These are phyloP conservation scores for Neopipo cinnamomea DNA, from an alignment of 2,113 vertebrate genomes.

Conservation along the genomic window DNA sequence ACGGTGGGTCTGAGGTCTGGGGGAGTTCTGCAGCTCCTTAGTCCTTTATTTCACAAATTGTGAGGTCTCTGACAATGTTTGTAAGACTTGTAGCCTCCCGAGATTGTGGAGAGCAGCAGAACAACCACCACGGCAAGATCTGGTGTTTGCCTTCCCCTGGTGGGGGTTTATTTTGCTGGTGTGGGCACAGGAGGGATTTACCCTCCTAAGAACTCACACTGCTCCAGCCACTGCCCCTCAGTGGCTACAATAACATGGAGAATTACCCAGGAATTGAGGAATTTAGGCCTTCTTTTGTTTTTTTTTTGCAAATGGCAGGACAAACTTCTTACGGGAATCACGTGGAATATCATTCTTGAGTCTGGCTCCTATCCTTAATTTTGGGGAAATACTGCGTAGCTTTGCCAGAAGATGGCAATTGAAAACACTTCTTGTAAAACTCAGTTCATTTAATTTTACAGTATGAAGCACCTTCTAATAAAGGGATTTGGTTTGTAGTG, in stretches of 20 bases:
- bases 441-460: neutral
- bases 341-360: neutral
- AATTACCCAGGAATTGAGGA: neutral
- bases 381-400: neutral
- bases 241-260: neutral
- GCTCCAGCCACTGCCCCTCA: neutral
- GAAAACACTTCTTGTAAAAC: neutral
- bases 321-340: neutral
- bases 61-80: neutral
- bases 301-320: neutral
- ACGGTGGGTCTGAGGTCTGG: neutral
- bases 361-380: neutral
- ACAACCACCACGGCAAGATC: neutral
- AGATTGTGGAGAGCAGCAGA: neutral
- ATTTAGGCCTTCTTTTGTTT: neutral
- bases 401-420: neutral
- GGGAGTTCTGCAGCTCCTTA: neutral
- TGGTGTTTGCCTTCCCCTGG: neutral
- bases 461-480: neutral
- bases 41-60: neutral
- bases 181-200: neutral
- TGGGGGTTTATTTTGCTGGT: neutral
- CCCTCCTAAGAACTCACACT: neutral
- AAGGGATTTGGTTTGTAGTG: slow-evolving; percentile 14
- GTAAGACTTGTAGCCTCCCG: neutral